Evolutionary conservation across 1,140 invertebrate species (phyloP).

Genomic region (Copidosoma floridanum): DNA sequence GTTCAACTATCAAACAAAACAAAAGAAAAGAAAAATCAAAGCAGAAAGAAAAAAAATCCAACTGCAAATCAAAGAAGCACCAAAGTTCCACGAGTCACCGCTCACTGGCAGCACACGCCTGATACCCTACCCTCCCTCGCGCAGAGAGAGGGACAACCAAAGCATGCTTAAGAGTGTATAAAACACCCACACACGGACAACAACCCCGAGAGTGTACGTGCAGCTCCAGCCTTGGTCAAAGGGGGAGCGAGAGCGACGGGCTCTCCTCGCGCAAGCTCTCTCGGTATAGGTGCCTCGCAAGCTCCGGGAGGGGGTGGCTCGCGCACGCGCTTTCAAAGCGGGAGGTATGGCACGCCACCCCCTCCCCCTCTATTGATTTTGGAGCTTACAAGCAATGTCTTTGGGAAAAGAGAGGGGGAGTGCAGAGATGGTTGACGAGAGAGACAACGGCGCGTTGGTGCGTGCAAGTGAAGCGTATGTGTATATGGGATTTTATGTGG

Average conservation of each 20-base stretch:
- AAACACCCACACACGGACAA: too few relatives aligned
- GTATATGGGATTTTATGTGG: too few relatives aligned
- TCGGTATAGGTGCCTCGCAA: too few relatives aligned
- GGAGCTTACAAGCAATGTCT: conserved; percentile 53
- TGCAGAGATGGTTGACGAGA: too few relatives aligned
- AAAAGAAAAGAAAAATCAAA: too few relatives aligned
- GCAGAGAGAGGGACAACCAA: conserved; percentile 20
- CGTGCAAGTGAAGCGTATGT: not conserved
- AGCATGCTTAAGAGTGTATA: too few relatives aligned
- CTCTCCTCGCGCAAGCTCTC: conserved; percentile 45
- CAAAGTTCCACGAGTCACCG: too few relatives aligned
- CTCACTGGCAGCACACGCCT: conserved; percentile 44
- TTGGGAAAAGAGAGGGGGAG: not conserved
- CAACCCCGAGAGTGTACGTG: not conserved
- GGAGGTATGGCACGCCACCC: too few relatives aligned
- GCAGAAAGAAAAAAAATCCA: too few relatives aligned
- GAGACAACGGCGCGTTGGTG: not conserved
- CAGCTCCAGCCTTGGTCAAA: conserved; percentile 34
- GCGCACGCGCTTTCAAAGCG: too few relatives aligned
- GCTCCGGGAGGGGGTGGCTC: conserved; percentile 26
- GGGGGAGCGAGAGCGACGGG: conserved; percentile 29
- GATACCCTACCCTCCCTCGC: not conserved
- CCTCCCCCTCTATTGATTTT: conserved; percentile 60
- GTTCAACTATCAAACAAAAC: too few relatives aligned
- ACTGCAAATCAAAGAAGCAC: too few relatives aligned